phyloP scores from a whole-genome alignment of 2,797 vertebrate genomes.

The Platyrinchus mystaceus region DNA sequence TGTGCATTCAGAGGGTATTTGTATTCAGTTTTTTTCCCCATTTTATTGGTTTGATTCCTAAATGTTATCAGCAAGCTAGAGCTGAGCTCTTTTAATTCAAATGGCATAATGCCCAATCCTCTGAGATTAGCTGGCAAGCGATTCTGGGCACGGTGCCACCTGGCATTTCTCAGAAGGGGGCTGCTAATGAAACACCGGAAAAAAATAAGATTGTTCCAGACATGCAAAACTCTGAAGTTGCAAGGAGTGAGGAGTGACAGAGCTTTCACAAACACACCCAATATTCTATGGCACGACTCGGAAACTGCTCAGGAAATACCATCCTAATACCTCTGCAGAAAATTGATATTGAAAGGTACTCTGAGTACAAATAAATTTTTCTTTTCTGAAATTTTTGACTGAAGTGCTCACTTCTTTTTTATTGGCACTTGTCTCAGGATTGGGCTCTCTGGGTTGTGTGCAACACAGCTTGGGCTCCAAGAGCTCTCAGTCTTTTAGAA shows the following conservation, averaged over 20 bases:
- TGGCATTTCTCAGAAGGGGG: slow-evolving; percentile 45
- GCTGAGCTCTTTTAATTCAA: slow-evolving; percentile 44
- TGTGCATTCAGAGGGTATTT: slow-evolving; percentile 1
- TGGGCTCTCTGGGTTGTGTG: not conserved
- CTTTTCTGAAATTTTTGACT: not conserved
- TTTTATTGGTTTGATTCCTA: slow-evolving; percentile 53
- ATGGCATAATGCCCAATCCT: slow-evolving; percentile 60
- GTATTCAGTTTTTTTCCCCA: not conserved
- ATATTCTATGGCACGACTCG: not conserved
- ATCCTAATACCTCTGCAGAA: slow-evolving; percentile 28
- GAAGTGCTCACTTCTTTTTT: not conserved
- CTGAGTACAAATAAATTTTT: not conserved
- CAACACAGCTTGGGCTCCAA: accelerated
- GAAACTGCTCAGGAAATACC: slow-evolving; percentile 41
- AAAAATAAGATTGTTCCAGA: slow-evolving; percentile 64
- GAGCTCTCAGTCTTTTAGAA: not conserved
- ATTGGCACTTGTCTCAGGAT: not conserved
- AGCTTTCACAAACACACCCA: slow-evolving; percentile 59
- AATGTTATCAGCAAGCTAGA: slow-evolving; percentile 52
- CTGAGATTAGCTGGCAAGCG: slow-evolving; percentile 50
- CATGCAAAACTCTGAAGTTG: slow-evolving; percentile 39
- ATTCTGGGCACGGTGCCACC: slow-evolving; percentile 63
- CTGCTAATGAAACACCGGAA: slow-evolving; percentile 64
- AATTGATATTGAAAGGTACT: not conserved
- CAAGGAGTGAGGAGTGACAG: slow-evolving; percentile 47